These are phyloP conservation scores for silkworm (Bombyx mori) DNA, from an alignment of 1,140 invertebrate species.

Conservation along the genomic window ASM3026992v2 NC_085107.1:9804001-9804500, in stretches of 20 bases:
- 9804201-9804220: conserved; percentile 94
- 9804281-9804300: background rate
- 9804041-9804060: background rate
- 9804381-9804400: no score
- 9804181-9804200: conserved; percentile 86
- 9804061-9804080: no score
- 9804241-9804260: conserved; percentile 97
- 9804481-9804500: no score
- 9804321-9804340: background rate
- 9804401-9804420: no score
- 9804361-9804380: no score
- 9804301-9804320: background rate
- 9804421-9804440: background rate
- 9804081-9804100: conserved; percentile 35
- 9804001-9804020: background rate
- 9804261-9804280: conserved; percentile 44
- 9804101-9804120: conserved; percentile 96
- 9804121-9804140: conserved; percentile 94
- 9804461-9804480: no score
- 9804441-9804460: background rate
- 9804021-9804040: background rate
- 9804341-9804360: no score
- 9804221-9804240: conserved; percentile 99
- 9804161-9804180: conserved; percentile 95
- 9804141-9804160: conserved; percentile 93